Conservation (phyloP, 2,888 invertebrate genomes). For the Pammene aurita region DNA sequence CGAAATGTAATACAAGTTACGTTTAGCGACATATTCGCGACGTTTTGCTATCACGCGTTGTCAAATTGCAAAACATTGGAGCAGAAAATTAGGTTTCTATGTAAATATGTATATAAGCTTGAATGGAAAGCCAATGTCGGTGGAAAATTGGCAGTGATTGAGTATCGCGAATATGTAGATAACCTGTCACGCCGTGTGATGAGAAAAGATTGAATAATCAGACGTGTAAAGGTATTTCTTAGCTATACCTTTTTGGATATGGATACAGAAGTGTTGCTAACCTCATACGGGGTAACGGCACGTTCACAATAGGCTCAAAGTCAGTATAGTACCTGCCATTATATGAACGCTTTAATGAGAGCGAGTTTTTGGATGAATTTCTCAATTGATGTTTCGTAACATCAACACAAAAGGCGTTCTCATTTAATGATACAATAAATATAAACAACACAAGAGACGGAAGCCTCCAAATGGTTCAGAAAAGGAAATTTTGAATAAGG, state of each 20-base stretch:
- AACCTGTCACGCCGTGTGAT: conserved; percentile 46
- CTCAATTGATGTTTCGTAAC: not conserved
- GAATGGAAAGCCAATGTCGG: conserved; percentile 59
- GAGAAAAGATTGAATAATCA: conserved; percentile 50
- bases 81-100: conserved; percentile 70
- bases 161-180: conserved; percentile 52
- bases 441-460: no score
- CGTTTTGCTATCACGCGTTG: conserved; percentile 34
- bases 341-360: not conserved
- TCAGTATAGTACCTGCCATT: not conserved
- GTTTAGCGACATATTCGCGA: conserved; percentile 41
- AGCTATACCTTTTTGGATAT: not conserved
- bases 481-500: no score
- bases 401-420: conserved; percentile 8
- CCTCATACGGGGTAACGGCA: not conserved
- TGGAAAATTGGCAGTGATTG: conserved; percentile 70
- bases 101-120: conserved; percentile 57
- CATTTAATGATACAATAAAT: not conserved
- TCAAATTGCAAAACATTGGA: conserved; percentile 55
- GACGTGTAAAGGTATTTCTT: conserved; percentile 8
- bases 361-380: not conserved
- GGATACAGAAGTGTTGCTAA: conserved; percentile 1
- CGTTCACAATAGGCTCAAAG: not conserved
- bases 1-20: conserved; percentile 42
- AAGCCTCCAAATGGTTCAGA: no score